These are phyloP conservation scores for Heliconius congener DNA, from an alignment of 1,140 invertebrate genomes.

Conservation along the genomic window DNA sequence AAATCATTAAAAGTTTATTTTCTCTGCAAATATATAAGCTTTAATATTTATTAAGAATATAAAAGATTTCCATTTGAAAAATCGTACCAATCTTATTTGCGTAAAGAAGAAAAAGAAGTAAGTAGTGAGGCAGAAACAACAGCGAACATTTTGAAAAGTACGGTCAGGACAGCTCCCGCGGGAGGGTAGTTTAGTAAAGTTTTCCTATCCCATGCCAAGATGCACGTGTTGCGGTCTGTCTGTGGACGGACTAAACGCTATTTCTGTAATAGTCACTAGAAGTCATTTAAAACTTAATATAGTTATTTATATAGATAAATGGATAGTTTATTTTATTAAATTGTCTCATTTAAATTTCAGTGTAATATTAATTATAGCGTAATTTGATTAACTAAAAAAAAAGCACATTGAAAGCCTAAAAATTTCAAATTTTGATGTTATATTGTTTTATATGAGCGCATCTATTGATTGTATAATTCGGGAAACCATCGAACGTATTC, in stretches of 20 bases:
- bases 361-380: neutral
- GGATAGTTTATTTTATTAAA: neutral
- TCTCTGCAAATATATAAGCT: neutral
- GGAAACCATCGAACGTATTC: too few relatives aligned
- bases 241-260: neutral
- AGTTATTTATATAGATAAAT: neutral
- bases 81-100: conserved; percentile 16
- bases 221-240: conserved; percentile 5
- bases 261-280: neutral
- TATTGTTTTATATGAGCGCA: too few relatives aligned
- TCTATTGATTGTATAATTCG: too few relatives aligned
- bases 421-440: too few relatives aligned
- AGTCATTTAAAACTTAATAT: neutral
- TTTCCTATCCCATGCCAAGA: conserved; percentile 33
- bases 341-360: neutral
- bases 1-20: too few relatives aligned
- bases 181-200: conserved; percentile 51
- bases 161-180: conserved; percentile 61
- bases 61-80: neutral
- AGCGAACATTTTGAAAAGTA: conserved; percentile 50
- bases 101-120: neutral
- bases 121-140: conserved; percentile 8
- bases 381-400: too few relatives aligned
- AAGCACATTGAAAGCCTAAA: too few relatives aligned
- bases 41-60: neutral